A percentile compares a stretch with the other conserved stretches of the same genome.
phyloP scores from a whole-genome alignment of 2,113 vertebrate species.

The Pelmatolapia mariae region DNA sequence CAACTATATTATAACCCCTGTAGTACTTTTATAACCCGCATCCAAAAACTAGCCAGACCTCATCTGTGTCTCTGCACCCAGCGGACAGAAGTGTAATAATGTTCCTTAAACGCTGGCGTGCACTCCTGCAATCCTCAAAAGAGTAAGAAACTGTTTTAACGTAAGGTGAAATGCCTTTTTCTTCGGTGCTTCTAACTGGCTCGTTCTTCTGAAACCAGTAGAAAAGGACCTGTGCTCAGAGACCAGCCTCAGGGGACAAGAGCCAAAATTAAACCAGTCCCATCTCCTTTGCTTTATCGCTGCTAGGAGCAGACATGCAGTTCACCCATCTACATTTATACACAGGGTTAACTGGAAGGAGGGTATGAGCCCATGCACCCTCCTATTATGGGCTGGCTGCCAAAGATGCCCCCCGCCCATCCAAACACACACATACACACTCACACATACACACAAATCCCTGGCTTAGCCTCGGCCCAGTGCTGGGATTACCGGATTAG shows the following conservation, averaged over 20 bases:
- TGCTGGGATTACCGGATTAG: constrained; percentile 77
- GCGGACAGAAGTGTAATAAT: constrained; percentile 20
- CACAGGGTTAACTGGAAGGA: constrained; percentile 42
- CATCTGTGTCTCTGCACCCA: not conserved
- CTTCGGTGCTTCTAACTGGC: not conserved
- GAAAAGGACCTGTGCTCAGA: constrained; percentile 46
- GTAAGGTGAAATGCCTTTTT: constrained; percentile 19
- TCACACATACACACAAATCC: constrained; percentile 56
- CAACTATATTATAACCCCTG: not conserved
- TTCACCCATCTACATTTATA: constrained; percentile 27
- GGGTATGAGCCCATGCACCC: constrained; percentile 51
- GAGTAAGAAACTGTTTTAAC: constrained; percentile 28
- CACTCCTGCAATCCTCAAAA: constrained; percentile 32
- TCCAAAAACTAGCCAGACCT: not conserved
- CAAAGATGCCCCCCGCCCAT: constrained; percentile 51
- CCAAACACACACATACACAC: not conserved
- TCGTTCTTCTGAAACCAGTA: constrained; percentile 49
- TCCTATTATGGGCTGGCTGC: constrained; percentile 45
- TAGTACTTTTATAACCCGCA: not conserved
- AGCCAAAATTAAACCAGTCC: constrained; percentile 58
- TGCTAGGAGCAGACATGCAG: constrained; percentile 29
- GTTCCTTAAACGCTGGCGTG: constrained; percentile 22
- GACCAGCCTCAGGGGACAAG: constrained; percentile 43
- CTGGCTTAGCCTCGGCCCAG: constrained; percentile 74
- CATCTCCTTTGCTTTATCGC: constrained; percentile 50